Base-by-base conservation (phyloP, 2,888 invertebrate species). In the Pollenia labialis region DNA sequence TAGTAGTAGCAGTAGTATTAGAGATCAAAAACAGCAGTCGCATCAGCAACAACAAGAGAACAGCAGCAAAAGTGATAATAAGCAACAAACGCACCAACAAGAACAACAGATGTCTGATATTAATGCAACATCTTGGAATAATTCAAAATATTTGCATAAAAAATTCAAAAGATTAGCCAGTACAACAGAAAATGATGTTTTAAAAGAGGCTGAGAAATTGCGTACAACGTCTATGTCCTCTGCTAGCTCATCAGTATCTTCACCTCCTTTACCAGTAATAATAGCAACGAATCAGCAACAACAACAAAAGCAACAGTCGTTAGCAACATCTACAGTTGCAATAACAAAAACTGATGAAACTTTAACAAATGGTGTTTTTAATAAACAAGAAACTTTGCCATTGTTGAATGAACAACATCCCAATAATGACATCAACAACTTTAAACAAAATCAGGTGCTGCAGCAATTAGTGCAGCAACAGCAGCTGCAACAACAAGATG, bases 121-220 rank as follows among this genome's bases (percentile, higher is more conserved):
- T 23, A 66, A 74, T 11, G 40, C 64, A 16, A 50, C 88, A 42
- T 83, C 88, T 81, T 92, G 92, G 90, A 95, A 95, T 94, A 96
- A 95, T 91, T 95, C 95, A 91, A 97, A 96, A 93, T 98, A 98
- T 94, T 95, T 97, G 93, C 98, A 98, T 94, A 98, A 98, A 94
- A 98, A 98, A 94, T 98, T 98, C 94, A 98, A 98, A 94, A 97
- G 97, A 94, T 95, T 97, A 94, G 97, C 96, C 92, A 92, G 92
- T 89, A 91, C 92, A 87, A 92, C 90, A 52, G 92, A 92, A 23
- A 87, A 84, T 77, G 81, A 77, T 69, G 82, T 54, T 81, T 62
- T 62, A 76, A 52, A 89, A 68, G 90, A 89, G 88, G 81, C 87
- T 48, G 88, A 88, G 44, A 89, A 89, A 50, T 66, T 88, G 56